Evolutionary conservation across 2,888 invertebrate genomes (phyloP).

Genomic region (Athalia cordata): DNA sequence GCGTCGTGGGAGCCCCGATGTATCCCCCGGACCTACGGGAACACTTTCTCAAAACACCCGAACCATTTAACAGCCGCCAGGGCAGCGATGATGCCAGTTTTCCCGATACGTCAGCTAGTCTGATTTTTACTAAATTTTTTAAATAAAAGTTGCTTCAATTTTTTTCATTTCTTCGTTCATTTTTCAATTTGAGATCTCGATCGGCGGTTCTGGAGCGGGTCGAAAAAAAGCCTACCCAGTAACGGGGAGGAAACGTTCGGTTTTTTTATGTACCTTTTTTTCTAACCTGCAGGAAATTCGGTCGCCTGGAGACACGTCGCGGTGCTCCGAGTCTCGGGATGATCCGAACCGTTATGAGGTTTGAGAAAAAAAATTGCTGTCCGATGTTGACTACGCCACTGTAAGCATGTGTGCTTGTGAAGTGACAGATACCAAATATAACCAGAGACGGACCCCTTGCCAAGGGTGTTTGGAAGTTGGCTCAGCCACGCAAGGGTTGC

Average conservation of each 20-base stretch:
- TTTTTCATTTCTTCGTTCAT: too few species aligned
- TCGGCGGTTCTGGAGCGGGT: too few species aligned
- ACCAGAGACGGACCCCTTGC: constrained; percentile 69
- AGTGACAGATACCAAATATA: constrained; percentile 70
- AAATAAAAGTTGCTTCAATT: too few species aligned
- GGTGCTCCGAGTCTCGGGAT: background rate
- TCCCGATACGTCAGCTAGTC: background rate
- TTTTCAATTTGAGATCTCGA: too few species aligned
- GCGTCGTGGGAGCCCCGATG: constrained; percentile 57
- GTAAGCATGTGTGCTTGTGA: constrained; percentile 65
- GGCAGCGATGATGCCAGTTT: background rate
- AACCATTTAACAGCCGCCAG: constrained; percentile 12
- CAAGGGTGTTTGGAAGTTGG: constrained; percentile 69
- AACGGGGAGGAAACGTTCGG: too few species aligned
- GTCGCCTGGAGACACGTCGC: background rate
- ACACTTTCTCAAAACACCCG: constrained; percentile 18
- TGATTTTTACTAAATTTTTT: too few species aligned
- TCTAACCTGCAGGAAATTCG: too few species aligned
- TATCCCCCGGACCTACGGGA: constrained; percentile 39
- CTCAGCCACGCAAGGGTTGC: constrained; percentile 42
- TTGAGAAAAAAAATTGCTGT: constrained; percentile 14
- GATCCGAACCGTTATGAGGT: constrained; percentile 13
- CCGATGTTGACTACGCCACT: constrained; percentile 61
- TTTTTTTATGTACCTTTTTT: too few species aligned
- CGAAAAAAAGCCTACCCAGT: too few species aligned